A percentile compares a stretch with the other conserved stretches of the same genome.
phyloP scores from a whole-genome alignment of 2,797 vertebrate genomes.

The Siniperca scherzeri region DNA sequence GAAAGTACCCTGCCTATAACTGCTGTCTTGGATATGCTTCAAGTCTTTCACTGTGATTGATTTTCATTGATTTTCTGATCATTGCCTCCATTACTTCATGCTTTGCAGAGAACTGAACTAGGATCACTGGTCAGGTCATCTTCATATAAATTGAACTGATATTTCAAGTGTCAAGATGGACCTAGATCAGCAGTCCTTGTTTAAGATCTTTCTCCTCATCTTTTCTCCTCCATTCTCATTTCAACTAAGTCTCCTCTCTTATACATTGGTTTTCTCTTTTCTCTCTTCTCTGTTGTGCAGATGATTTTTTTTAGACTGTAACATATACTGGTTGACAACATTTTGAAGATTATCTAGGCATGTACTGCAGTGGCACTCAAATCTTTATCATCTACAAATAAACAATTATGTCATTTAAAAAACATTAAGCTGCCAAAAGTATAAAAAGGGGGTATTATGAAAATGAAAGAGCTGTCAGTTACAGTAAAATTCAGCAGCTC shows the following conservation, averaged over 20 bases:
- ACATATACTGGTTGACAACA: too few species aligned
- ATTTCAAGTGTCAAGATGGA: conserved; percentile 33
- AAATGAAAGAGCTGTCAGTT: neutral
- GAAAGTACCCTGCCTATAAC: neutral
- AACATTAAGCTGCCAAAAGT: neutral
- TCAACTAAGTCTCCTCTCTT: neutral
- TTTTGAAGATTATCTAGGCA: neutral
- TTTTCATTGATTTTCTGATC: conserved; percentile 59
- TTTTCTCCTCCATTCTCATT: neutral
- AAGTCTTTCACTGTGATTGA: conserved; percentile 44
- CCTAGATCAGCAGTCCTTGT: conserved; percentile 35
- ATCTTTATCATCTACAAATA: too few species aligned
- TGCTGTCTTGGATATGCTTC: conserved; percentile 1
- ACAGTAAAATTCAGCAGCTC: conserved; percentile 2
- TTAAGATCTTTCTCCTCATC: conserved; percentile 5
- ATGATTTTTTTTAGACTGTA: too few species aligned
- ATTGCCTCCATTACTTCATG: conserved; percentile 51
- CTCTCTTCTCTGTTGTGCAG: neutral
- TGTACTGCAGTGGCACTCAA: neutral
- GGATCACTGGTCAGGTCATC: neutral
- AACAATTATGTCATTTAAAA: neutral
- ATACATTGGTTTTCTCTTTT: neutral
- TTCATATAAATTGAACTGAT: conserved; percentile 33
- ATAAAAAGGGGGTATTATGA: neutral
- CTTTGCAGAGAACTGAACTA: conserved; percentile 26